These are phyloP conservation scores for Polymixis lichenea DNA, from an alignment of 2,888 invertebrate genomes.

Conservation along the genomic window DNA sequence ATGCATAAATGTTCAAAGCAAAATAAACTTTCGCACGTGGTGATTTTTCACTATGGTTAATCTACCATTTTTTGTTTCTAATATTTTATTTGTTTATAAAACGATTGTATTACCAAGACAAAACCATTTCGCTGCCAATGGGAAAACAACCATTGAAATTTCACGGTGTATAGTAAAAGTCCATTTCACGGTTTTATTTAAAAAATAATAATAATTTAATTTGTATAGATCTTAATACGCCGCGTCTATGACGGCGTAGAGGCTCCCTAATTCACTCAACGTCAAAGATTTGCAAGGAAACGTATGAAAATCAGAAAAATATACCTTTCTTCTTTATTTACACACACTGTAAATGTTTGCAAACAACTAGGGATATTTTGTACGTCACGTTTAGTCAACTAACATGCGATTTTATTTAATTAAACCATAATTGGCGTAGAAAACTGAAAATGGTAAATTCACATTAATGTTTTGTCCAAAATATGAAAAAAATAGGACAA, in stretches of 20 bases:
- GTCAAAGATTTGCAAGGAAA: neutral
- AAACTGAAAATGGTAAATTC: too few species aligned
- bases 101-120: too few species aligned
- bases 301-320: neutral
- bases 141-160: too few species aligned
- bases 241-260: slow-evolving; percentile 8
- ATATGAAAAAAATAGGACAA: neutral
- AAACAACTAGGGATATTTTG: neutral
- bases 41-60: too few species aligned
- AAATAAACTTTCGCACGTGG: too few species aligned
- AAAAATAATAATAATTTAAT: neutral
- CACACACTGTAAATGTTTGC: neutral
- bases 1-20: too few species aligned
- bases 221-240: slow-evolving; percentile 12
- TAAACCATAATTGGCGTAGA: neutral
- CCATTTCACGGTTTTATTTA: neutral
- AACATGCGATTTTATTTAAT: neutral
- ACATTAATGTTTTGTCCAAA: neutral
- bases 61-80: too few species aligned
- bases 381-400: neutral
- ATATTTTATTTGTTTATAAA: too few species aligned
- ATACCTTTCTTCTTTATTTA: neutral
- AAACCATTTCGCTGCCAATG: too few species aligned
- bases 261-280: neutral
- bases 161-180: neutral